phyloP scores from a whole-genome alignment of 1,140 invertebrate genomes.

The Drosophila malerkotliana region DNA sequence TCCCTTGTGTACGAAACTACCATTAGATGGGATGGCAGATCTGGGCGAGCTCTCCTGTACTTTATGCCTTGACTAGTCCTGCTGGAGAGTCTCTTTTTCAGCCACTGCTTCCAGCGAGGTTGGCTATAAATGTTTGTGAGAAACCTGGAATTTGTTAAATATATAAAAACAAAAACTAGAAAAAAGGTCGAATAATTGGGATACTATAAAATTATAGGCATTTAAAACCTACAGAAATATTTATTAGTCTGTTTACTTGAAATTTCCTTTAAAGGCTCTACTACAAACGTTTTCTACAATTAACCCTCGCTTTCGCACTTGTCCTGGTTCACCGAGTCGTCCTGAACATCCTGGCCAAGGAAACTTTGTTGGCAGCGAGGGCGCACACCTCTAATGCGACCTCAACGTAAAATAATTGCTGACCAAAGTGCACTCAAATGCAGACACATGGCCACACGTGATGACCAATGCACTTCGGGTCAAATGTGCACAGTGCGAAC shows the following conservation, averaged over 20 bases:
- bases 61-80: constrained; percentile 50
- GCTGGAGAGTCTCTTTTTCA: constrained; percentile 27
- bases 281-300: neutral
- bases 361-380: constrained; percentile 54
- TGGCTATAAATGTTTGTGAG: neutral
- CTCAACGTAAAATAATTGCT: constrained; percentile 83
- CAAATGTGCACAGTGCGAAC: constrained; percentile 67
- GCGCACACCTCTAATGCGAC: constrained; percentile 77
- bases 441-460: constrained; percentile 81
- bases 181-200: no score
- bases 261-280: neutral
- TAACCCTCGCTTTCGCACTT: constrained; percentile 25
- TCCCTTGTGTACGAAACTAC: constrained; percentile 70
- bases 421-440: constrained; percentile 82
- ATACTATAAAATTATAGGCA: no score
- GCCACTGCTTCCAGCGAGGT: constrained; percentile 34
- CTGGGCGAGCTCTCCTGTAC: constrained; percentile 63
- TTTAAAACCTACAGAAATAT: no score
- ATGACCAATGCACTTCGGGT: constrained; percentile 81
- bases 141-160: neutral
- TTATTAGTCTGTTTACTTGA: no score
- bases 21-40: constrained; percentile 70
- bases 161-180: no score
- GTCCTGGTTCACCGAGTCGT: neutral
- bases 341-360: constrained; percentile 32